Percentiles rank a stretch among this genome's conserved stretches.
phyloP scores from a whole-genome alignment of 2,797 vertebrate genomes.

The Pipistrellus pipistrellus region DNA sequence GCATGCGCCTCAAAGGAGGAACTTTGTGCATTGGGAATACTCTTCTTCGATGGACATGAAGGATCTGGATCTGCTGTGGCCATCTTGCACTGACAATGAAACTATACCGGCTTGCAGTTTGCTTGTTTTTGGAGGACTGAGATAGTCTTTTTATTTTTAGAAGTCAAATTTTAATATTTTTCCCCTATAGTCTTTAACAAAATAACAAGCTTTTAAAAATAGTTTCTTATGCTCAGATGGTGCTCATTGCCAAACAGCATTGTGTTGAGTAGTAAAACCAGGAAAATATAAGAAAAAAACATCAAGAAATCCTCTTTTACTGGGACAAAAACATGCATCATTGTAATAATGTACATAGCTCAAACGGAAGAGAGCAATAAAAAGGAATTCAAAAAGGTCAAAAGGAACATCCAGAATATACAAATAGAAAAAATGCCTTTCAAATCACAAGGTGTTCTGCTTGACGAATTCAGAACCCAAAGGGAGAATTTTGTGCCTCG shows the following conservation, averaged over 20 bases:
- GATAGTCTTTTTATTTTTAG: constrained; percentile 14
- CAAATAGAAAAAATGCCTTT: background rate
- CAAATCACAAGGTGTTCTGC: background rate
- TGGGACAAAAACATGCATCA: background rate
- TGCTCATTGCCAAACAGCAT: background rate
- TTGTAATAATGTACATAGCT: background rate
- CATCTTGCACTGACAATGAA: background rate
- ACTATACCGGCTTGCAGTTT: background rate
- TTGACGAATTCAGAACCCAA: background rate
- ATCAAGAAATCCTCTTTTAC: constrained; percentile 43
- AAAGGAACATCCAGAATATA: background rate
- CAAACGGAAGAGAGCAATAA: background rate
- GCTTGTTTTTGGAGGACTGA: background rate
- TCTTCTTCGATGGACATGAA: background rate
- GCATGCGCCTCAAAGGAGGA: background rate
- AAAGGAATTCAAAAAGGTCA: background rate
- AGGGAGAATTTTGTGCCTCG: background rate
- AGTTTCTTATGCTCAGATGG: constrained; percentile 16
- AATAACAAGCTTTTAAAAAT: constrained; percentile 47
- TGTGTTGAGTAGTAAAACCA: background rate
- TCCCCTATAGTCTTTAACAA: constrained; percentile 6
- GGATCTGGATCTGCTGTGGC: background rate
- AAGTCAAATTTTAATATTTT: constrained; percentile 55
- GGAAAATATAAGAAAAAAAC: background rate
- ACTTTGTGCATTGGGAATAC: background rate